Percentiles rank a stretch among this genome's conserved stretches.
Conservation (phyloP, 2,888 invertebrate species). For the Tipula helvola region DNA sequence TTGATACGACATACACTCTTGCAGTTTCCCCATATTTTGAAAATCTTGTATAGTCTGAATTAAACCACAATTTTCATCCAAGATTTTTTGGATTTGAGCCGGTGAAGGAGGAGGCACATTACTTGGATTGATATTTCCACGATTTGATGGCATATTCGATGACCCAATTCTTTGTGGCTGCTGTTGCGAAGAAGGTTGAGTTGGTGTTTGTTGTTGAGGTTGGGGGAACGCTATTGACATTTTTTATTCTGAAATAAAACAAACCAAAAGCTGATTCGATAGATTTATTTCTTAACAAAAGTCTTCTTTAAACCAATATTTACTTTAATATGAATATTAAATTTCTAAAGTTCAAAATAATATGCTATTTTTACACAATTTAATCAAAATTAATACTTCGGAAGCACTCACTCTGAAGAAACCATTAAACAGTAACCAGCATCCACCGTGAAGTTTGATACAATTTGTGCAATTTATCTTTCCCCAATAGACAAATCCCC, state of each 20-base stretch:
- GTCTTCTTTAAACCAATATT: background rate
- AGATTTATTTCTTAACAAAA: background rate
- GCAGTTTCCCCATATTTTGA: constrained; percentile 86
- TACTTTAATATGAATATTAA: background rate
- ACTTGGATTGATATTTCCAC: background rate
- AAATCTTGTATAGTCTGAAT: constrained; percentile 96
- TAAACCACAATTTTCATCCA: constrained; percentile 94
- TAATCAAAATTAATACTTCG: background rate
- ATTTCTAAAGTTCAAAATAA: background rate
- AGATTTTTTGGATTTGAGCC: constrained; percentile 84
- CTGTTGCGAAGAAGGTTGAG: constrained; percentile 19
- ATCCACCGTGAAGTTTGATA: background rate
- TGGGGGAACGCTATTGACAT: constrained; percentile 36
- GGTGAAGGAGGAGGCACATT: constrained; percentile 61
- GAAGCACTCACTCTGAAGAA: background rate
- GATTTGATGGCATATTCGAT: background rate
- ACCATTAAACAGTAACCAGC: background rate
- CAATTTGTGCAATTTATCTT: background rate
- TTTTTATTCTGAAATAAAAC: constrained; percentile 24
- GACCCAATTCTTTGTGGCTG: constrained; percentile 19
- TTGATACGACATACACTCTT: constrained; percentile 90
- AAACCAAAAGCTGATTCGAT: background rate
- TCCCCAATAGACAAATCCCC: background rate
- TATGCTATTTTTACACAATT: background rate
- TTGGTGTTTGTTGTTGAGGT: constrained; percentile 27